A percentile compares a stretch with the other conserved stretches of the same genome.
phyloP scores from a whole-genome alignment of 2,113 vertebrate species.

The Macquaria australasica region DNA sequence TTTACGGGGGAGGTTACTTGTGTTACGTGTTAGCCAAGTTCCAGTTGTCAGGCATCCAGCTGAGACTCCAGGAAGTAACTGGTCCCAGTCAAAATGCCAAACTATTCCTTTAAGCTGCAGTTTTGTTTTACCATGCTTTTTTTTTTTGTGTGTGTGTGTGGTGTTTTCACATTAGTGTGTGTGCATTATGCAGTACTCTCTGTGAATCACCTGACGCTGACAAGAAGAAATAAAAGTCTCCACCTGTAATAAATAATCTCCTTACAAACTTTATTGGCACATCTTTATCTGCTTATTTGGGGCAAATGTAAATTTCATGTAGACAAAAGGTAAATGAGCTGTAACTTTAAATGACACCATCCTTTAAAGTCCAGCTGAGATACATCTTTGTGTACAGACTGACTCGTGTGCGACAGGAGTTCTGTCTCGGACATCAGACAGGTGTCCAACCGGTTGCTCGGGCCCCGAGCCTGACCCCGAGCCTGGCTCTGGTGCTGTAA shows the following conservation, averaged over 20 bases:
- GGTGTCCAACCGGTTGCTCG: constrained; percentile 76
- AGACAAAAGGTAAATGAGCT: background rate
- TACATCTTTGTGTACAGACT: constrained; percentile 44
- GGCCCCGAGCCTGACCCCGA: constrained; percentile 59
- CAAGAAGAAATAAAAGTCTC: background rate
- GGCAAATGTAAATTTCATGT: background rate
- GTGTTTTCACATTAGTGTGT: background rate
- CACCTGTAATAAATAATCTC: background rate
- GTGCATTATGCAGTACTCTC: background rate
- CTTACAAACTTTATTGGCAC: background rate
- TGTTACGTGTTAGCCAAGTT: background rate
- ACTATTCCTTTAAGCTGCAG: background rate
- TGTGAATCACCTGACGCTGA: background rate
- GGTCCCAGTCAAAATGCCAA: background rate
- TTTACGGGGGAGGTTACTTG: background rate
- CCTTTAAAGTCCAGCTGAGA: constrained; percentile 44
- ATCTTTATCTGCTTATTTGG: background rate
- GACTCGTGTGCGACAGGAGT: constrained; percentile 52
- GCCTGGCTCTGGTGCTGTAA: constrained; percentile 76
- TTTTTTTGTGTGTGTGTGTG: background rate
- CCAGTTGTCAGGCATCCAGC: background rate
- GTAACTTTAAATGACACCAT: background rate
- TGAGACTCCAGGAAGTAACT: background rate
- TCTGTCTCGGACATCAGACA: constrained; percentile 70
- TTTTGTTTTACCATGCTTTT: background rate